Conservation (phyloP, 2,888 invertebrate genomes). For the Meandrusa payeni region DNA sequence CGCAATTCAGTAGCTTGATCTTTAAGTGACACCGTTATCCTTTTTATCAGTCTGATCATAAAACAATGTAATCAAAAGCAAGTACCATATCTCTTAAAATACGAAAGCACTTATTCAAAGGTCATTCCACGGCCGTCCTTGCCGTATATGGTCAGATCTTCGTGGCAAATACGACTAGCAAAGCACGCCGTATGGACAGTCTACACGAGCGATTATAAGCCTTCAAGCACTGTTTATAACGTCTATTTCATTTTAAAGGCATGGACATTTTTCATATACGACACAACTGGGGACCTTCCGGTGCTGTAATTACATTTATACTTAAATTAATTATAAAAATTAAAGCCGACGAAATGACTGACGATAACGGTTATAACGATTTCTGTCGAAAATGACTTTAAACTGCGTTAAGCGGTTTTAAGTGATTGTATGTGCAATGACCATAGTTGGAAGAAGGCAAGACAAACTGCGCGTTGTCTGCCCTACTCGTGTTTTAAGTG, state of each 20-base stretch:
- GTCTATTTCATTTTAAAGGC: no score
- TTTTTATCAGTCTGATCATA: slow-evolving; percentile 7
- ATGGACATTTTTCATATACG: no score
- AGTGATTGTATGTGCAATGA: slow-evolving; percentile 3
- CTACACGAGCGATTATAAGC: slow-evolving; percentile 4
- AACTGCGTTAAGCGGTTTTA: background rate
- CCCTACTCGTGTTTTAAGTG: no score
- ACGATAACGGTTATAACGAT: slow-evolving; percentile 6
- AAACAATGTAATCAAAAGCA: slow-evolving; percentile 4
- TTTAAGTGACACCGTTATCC: no score
- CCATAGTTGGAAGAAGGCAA: no score
- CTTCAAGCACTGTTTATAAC: background rate
- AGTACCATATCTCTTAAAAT: slow-evolving; percentile 18
- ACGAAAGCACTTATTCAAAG: slow-evolving; percentile 36
- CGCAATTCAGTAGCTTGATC: no score
- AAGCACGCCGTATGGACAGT: background rate
- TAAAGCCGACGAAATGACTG: slow-evolving; percentile 5
- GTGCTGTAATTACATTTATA: slow-evolving; percentile 8
- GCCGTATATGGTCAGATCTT: slow-evolving; percentile 36
- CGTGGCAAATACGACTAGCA: slow-evolving; percentile 25
- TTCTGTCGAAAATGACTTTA: slow-evolving; percentile 5
- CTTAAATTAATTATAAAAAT: slow-evolving; percentile 10
- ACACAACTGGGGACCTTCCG: slow-evolving; percentile 3
- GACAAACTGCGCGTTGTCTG: no score
- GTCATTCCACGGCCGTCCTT: slow-evolving; percentile 34